These are phyloP conservation scores for Phylloscopus trochiloides DNA, from an alignment of 2,113 vertebrate species.

Conservation along the genomic window DNA sequence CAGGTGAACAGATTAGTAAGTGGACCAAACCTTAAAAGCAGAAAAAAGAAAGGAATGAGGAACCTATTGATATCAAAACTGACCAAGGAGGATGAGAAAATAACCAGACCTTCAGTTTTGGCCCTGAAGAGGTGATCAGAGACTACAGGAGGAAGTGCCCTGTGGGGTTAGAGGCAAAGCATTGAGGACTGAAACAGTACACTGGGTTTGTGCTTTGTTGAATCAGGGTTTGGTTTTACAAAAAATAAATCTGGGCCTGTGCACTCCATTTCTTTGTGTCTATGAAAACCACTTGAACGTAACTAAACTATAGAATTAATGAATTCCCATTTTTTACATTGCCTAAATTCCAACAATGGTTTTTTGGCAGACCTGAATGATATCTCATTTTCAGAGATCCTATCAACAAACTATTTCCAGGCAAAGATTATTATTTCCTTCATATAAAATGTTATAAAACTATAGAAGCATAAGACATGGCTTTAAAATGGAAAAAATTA, in stretches of 20 bases:
- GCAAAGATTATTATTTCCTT: not conserved
- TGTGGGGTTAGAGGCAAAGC: not conserved
- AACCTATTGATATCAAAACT: not conserved
- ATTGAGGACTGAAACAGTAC: not conserved
- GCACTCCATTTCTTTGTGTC: not conserved
- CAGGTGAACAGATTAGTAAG: not conserved
- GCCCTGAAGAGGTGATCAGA: not conserved
- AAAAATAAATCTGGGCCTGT: not conserved
- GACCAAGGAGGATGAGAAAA: not conserved
- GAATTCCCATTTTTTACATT: not conserved
- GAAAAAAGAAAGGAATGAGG: not conserved
- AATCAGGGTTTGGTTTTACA: not conserved
- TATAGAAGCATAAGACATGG: not conserved
- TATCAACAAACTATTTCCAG: not conserved
- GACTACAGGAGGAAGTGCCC: not conserved
- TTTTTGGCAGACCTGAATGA: not conserved
- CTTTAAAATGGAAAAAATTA: not conserved
- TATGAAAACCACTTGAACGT: not conserved
- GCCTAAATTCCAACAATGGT: not conserved
- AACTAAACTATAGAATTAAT: not conserved
- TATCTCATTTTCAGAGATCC: not conserved
- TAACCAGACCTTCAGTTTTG: constrained; percentile 6
- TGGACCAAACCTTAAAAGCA: not conserved
- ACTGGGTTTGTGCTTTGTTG: not conserved
- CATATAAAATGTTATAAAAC: not conserved